phyloP scores from a whole-genome alignment of 1,140 invertebrate species.

The Hermatobates lingyangjiaoensis region DNA sequence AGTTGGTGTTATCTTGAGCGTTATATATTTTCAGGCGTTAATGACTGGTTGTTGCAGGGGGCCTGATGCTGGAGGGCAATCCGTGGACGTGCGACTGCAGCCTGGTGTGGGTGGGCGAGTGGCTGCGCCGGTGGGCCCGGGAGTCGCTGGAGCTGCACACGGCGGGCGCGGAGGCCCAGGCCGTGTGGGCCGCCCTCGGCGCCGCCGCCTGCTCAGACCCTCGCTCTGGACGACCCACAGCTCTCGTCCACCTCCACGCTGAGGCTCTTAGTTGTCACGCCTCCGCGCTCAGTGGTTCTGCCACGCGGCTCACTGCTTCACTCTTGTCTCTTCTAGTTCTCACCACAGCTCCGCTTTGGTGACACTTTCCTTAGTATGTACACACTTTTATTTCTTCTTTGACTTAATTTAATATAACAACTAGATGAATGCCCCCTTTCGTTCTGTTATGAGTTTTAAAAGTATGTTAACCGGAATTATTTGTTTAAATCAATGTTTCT shows the following conservation, averaged over 20 bases:
- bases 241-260: conserved; percentile 47
- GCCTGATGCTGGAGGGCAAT: conserved; percentile 61
- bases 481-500: too few species aligned
- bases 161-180: conserved; percentile 32
- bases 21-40: conserved; percentile 17
- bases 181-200: conserved; percentile 27
- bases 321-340: not conserved
- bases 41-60: conserved; percentile 38
- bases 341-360: not conserved
- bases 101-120: conserved; percentile 69
- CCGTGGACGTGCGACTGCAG: conserved; percentile 72
- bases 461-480: too few species aligned
- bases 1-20: not conserved
- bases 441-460: too few species aligned
- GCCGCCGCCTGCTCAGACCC: conserved; percentile 44
- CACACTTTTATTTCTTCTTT: too few species aligned
- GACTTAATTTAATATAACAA: too few species aligned
- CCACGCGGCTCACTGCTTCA: not conserved
- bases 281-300: conserved; percentile 37
- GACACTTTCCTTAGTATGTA: too few species aligned
- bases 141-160: conserved; percentile 55
- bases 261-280: conserved; percentile 57
- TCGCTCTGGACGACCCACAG: conserved; percentile 32
- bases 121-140: conserved; percentile 64
- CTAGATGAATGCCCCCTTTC: too few species aligned